Evolutionary conservation across 2,888 invertebrate genomes (phyloP).

Genomic region (Drosophila percnosoma): DNA sequence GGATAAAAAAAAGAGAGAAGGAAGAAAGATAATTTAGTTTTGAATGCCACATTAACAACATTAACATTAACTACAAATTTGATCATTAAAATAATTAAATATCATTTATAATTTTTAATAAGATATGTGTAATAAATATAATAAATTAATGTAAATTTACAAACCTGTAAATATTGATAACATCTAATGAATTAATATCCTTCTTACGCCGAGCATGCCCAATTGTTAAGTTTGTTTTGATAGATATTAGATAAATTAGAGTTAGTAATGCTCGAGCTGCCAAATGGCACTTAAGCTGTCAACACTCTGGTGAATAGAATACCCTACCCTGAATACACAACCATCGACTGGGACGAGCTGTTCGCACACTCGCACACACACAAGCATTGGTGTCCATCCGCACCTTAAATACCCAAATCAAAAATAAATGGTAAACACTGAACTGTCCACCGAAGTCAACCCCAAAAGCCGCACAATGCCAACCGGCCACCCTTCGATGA

Average conservation of each 20-base stretch:
- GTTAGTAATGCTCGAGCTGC: constrained; percentile 58
- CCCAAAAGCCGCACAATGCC: constrained; percentile 36
- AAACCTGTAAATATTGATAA: not conserved
- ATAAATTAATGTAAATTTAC: not conserved
- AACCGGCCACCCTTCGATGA: constrained; percentile 21
- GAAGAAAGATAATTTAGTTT: too few relatives aligned
- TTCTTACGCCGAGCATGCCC: not conserved
- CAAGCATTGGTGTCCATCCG: constrained; percentile 56
- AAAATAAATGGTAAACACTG: constrained; percentile 80
- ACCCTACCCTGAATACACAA: constrained; percentile 12
- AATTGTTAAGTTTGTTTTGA: constrained; percentile 14
- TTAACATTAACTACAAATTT: not conserved
- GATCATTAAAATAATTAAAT: not conserved
- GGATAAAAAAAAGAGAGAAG: too few relatives aligned
- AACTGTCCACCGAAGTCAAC: constrained; percentile 62
- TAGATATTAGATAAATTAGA: constrained; percentile 44
- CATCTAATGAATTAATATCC: not conserved
- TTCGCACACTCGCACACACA: constrained; percentile 59
- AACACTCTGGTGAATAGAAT: constrained; percentile 55
- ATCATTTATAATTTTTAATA: too few relatives aligned
- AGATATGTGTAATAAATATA: not conserved
- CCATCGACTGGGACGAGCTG: constrained; percentile 10
- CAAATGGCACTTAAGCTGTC: constrained; percentile 80
- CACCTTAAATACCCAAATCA: constrained; percentile 82
- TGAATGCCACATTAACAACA: too few relatives aligned